Percentiles rank a stretch among this genome's conserved stretches.
These are phyloP conservation scores for Ormyrus rosae DNA, from an alignment of 2,888 invertebrate species.

Conservation along the genomic window DNA sequence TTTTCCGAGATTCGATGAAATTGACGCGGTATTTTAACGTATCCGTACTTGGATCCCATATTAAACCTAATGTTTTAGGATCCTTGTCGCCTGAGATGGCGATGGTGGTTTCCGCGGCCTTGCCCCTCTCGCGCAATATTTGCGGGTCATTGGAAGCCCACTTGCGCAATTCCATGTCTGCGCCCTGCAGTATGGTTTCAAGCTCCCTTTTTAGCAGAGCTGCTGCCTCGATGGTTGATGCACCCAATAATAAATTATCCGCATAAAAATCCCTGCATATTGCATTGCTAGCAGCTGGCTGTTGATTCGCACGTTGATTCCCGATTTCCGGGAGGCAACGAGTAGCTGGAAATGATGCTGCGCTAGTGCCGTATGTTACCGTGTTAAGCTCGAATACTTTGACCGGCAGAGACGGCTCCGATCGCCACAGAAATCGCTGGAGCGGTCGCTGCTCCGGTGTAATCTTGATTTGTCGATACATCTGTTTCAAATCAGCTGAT, in stretches of 20 bases:
- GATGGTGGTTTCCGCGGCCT: background rate
- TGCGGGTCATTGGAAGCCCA: constrained; percentile 1
- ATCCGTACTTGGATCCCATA: background rate
- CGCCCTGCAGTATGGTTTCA: background rate
- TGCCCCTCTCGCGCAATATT: background rate
- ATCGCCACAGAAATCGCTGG: background rate
- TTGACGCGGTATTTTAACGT: background rate
- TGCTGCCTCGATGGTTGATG: background rate
- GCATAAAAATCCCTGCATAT: background rate
- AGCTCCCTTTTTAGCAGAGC: background rate
- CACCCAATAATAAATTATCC: background rate
- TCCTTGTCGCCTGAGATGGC: background rate
- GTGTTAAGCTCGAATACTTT: constrained; percentile 2
- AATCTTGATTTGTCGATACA: constrained; percentile 1
- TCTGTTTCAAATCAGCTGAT: background rate
- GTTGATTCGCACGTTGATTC: background rate
- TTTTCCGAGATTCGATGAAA: background rate
- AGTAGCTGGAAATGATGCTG: background rate
- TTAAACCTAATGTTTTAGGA: background rate
- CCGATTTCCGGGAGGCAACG: background rate
- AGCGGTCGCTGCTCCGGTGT: background rate
- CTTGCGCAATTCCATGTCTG: background rate
- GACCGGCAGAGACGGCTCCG: background rate
- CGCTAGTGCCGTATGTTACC: background rate
- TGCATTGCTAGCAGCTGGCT: background rate